Conservation (phyloP, 2,113 vertebrate genomes). For the Alces alces region DNA sequence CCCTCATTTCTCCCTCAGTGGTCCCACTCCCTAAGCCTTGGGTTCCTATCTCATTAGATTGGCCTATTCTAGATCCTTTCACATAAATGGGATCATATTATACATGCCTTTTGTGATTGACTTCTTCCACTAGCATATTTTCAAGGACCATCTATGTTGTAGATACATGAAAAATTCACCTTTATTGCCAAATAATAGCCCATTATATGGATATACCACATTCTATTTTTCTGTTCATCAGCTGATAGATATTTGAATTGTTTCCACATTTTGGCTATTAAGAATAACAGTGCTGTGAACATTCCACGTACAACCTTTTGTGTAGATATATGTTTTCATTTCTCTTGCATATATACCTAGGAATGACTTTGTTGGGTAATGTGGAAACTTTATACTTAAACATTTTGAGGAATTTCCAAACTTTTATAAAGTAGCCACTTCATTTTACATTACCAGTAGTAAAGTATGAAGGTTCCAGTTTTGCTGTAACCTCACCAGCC, state of each 20-base stretch:
- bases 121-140: not conserved
- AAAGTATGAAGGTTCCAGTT: not conserved
- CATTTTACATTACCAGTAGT: not conserved
- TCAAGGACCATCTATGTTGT: not conserved
- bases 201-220: not conserved
- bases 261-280: not conserved
- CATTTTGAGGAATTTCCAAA: not conserved
- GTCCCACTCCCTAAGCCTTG: not conserved
- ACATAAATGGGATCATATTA: not conserved
- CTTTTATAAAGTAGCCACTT: not conserved
- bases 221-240: not conserved
- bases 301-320: not conserved
- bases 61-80: not conserved
- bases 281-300: not conserved
- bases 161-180: not conserved
- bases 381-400: not conserved
- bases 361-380: not conserved
- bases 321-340: not conserved
- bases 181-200: not conserved
- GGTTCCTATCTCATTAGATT: not conserved
- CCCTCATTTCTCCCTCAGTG: not conserved
- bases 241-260: not conserved
- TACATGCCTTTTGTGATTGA: not conserved
- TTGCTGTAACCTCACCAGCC: not conserved
- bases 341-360: not conserved